Conservation (phyloP, 2,113 vertebrate genomes). For the Leptosomus discolor region DNA sequence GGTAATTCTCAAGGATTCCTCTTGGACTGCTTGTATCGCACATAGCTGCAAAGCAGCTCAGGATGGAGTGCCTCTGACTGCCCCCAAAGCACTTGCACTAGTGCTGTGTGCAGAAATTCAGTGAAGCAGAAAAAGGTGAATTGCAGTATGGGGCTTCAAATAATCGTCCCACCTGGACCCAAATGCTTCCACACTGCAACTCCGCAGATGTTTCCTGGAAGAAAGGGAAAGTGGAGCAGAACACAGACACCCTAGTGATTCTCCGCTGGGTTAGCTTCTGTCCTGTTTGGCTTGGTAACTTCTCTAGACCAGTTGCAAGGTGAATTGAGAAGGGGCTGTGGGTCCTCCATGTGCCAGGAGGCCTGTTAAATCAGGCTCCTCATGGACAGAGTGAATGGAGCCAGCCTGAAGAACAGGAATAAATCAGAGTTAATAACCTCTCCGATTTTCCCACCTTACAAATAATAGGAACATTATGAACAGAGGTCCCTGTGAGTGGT, state of each 20-base stretch:
- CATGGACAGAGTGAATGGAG: not conserved
- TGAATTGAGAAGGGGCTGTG: accelerated
- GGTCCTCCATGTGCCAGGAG: not conserved
- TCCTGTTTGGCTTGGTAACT: not conserved
- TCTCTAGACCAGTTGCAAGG: not conserved
- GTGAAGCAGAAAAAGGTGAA: not conserved
- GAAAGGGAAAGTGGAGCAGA: not conserved
- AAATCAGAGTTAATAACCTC: not conserved
- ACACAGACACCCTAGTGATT: too few relatives aligned
- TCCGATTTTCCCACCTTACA: not conserved
- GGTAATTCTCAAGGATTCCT: not conserved
- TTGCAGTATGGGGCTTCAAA: not conserved
- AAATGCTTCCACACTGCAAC: not conserved
- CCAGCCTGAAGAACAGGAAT: not conserved
- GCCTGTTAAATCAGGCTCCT: not conserved
- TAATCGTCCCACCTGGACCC: too few relatives aligned
- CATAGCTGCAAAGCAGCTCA: not conserved
- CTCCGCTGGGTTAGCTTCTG: not conserved
- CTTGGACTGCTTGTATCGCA: not conserved
- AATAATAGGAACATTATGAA: not conserved
- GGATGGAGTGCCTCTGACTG: not conserved
- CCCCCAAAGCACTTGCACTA: not conserved
- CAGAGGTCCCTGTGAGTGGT: not conserved
- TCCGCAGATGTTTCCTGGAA: not conserved
- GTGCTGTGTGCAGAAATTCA: not conserved